phyloP scores from a whole-genome alignment of 2,888 invertebrate genomes.

The Amiota mariae region DNA sequence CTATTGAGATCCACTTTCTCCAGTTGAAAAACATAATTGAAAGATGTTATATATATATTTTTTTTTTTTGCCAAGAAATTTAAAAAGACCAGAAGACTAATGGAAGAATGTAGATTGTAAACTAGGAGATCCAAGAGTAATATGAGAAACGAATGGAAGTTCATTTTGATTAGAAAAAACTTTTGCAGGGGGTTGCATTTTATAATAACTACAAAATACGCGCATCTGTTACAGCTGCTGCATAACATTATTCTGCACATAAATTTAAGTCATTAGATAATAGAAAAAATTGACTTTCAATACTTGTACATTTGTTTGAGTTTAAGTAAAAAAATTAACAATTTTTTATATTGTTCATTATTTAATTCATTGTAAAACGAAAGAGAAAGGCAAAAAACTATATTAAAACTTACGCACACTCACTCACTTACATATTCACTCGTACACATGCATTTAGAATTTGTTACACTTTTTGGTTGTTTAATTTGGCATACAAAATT shows the following conservation, averaged over 20 bases:
- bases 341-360: too few relatives aligned
- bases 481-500: constrained; percentile 51
- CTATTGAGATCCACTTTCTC: too few relatives aligned
- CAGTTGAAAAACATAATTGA: too few relatives aligned
- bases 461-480: constrained; percentile 61
- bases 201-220: background rate
- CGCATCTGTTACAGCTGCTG: background rate
- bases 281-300: background rate
- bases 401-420: constrained; percentile 52
- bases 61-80: too few relatives aligned
- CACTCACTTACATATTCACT: constrained; percentile 34
- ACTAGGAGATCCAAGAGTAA: background rate
- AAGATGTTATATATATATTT: too few relatives aligned
- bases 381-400: constrained; percentile 37
- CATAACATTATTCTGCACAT: too few relatives aligned
- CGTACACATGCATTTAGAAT: constrained; percentile 47
- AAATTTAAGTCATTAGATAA: constrained; percentile 10
- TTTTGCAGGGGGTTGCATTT: too few relatives aligned
- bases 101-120: background rate
- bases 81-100: too few relatives aligned
- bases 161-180: too few relatives aligned
- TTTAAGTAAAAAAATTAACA: constrained; percentile 11
- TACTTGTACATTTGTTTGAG: background rate
- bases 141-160: too few relatives aligned
- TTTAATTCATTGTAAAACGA: constrained; percentile 24